Evolutionary conservation across 1,140 invertebrate genomes (phyloP).

Genomic region (Sitodiplosis mosellana): DNA sequence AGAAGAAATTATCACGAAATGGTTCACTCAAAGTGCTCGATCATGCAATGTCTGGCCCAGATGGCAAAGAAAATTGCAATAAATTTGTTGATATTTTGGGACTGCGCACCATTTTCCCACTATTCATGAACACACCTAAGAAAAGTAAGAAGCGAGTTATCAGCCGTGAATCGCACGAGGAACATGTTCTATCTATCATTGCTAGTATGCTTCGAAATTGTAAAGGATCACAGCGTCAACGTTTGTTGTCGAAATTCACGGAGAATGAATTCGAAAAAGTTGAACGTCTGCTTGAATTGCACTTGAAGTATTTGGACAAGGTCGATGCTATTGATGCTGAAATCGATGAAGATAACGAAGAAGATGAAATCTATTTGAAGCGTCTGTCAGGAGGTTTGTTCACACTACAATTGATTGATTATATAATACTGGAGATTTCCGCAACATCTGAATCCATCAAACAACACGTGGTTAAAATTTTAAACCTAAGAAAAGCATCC

Average conservation of each 20-base stretch:
- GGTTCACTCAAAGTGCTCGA: conserved; percentile 93
- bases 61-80: conserved; percentile 89
- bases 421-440: conserved; percentile 86
- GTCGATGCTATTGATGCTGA: conserved; percentile 71
- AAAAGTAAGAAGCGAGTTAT: conserved; percentile 68
- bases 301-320: conserved; percentile 94
- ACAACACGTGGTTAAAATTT: conserved; percentile 71
- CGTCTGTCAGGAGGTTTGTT: conserved; percentile 85
- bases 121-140: conserved; percentile 98
- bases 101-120: conserved; percentile 85
- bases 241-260: conserved; percentile 87
- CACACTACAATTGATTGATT: conserved; percentile 88
- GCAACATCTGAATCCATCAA: conserved; percentile 61
- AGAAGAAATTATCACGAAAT: conserved; percentile 92
- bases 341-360: conserved; percentile 51
- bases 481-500: conserved; percentile 76
- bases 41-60: conserved; percentile 82
- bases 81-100: conserved; percentile 98
- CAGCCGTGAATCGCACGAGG: conserved; percentile 83
- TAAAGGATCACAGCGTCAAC: conserved; percentile 69
- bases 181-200: conserved; percentile 89
- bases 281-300: conserved; percentile 85
- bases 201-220: conserved; percentile 85
- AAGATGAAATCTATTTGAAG: conserved; percentile 74
- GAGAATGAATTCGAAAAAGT: conserved; percentile 99